phyloP scores from a whole-genome alignment of 2,113 vertebrate species.

The Salvelinus sp. region DNA sequence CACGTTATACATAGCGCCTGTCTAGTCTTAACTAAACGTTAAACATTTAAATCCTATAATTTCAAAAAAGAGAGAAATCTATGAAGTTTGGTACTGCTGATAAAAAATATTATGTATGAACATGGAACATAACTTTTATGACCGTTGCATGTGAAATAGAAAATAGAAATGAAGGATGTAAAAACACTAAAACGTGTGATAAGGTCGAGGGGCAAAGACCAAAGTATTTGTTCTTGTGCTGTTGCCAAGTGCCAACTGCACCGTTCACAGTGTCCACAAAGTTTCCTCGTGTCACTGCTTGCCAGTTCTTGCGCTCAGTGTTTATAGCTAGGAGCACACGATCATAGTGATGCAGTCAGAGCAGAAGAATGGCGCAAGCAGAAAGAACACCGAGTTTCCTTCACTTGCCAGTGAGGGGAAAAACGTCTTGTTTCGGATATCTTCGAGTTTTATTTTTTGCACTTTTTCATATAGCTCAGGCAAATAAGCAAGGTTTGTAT shows the following conservation, averaged over 20 bases:
- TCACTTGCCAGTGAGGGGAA: neutral
- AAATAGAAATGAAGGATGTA: no score
- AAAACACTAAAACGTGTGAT: no score
- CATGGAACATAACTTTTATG: no score
- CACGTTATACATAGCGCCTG: no score
- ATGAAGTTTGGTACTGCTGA: no score
- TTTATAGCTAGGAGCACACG: neutral
- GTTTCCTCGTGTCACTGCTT: neutral
- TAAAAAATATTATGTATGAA: no score
- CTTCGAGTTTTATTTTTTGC: conserved; percentile 20
- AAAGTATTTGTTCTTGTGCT: neutral
- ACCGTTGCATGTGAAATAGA: no score
- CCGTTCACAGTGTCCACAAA: neutral
- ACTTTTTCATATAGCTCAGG: conserved; percentile 19
- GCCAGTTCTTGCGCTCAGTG: neutral
- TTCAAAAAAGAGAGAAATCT: no score
- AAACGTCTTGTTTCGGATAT: conserved; percentile 1
- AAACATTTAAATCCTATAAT: no score
- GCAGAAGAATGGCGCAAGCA: conserved; percentile 21
- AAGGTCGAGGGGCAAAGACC: no score
- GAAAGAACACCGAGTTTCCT: conserved; percentile 5
- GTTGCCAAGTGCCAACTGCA: neutral
- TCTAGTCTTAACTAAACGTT: no score
- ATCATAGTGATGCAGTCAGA: neutral
- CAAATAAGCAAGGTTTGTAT: conserved; percentile 35